These are phyloP conservation scores for Xestia sexstrigata DNA, from an alignment of 2,888 invertebrate species.

Conservation along the genomic window DNA sequence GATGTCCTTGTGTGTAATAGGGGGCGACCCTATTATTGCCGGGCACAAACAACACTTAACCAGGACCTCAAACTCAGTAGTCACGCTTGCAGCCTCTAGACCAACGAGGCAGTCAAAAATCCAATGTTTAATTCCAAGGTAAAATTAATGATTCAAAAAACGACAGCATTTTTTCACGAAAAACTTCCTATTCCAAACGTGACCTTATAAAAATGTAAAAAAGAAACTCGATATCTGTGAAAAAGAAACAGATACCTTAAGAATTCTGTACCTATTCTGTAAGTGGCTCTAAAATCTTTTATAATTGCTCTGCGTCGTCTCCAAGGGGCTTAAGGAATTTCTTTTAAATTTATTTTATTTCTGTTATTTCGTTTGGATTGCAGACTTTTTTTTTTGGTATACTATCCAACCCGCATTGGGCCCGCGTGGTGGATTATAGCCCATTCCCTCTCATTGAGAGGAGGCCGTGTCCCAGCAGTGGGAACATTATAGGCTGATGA, in stretches of 20 bases:
- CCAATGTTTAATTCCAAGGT: not conserved
- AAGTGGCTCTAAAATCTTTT: conserved; percentile 69
- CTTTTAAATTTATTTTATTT: conserved; percentile 62
- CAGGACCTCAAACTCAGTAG: too few species aligned
- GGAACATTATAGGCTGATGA: too few species aligned
- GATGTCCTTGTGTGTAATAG: too few species aligned
- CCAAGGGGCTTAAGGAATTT: conserved; percentile 64
- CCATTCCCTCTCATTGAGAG: too few species aligned
- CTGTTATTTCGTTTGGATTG: conserved; percentile 54
- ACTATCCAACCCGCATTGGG: too few species aligned
- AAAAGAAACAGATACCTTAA: conserved; percentile 47
- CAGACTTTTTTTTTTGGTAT: conserved; percentile 49
- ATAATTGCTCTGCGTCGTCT: conserved; percentile 73
- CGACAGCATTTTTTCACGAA: conserved; percentile 4
- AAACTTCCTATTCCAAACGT: conserved; percentile 27
- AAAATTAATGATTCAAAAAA: conserved; percentile 1
- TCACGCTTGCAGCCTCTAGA: too few species aligned
- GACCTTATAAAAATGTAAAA: conserved; percentile 48
- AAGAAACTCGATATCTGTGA: conserved; percentile 25
- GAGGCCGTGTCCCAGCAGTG: too few species aligned
- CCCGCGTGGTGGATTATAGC: too few species aligned
- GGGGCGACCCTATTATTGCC: too few species aligned
- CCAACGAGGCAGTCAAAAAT: not conserved
- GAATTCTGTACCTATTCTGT: conserved; percentile 48
- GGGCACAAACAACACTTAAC: too few species aligned